Conservation (phyloP, 1,140 invertebrate genomes). For the Helicorthomorpha holstii region DNA sequence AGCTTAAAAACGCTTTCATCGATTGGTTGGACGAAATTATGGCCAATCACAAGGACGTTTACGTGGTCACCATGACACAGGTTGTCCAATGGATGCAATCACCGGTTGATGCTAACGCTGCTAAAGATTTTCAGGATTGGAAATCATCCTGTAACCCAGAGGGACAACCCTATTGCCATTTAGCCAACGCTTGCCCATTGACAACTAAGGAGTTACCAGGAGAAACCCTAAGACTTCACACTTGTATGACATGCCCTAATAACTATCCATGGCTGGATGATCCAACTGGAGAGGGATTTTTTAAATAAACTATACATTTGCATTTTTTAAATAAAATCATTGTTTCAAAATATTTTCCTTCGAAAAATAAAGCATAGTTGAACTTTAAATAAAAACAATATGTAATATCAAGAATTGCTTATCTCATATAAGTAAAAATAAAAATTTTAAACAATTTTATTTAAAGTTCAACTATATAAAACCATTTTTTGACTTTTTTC, state of each 20-base stretch:
- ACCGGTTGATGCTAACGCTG: conserved; percentile 60
- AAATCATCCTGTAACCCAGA: conserved; percentile 90
- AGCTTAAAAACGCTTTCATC: conserved; percentile 19
- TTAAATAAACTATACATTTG: too few relatives aligned
- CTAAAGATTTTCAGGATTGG: conserved; percentile 84
- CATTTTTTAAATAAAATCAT: conserved; percentile 10
- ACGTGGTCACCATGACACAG: conserved; percentile 22
- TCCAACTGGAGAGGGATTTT: conserved; percentile 84
- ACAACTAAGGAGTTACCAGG: conserved; percentile 78
- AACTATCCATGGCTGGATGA: conserved; percentile 91
- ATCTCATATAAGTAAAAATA: too few relatives aligned
- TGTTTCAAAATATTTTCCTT: not conserved
- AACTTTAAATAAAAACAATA: too few relatives aligned
- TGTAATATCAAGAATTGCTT: too few relatives aligned
- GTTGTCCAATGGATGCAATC: conserved; percentile 26
- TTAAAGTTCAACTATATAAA: too few relatives aligned
- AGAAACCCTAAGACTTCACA: conserved; percentile 77
- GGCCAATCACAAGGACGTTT: conserved; percentile 21
- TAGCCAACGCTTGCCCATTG: conserved; percentile 75
- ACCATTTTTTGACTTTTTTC: too few relatives aligned
- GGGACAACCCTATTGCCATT: conserved; percentile 75
- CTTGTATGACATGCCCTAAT: conserved; percentile 87
- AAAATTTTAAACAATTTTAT: too few relatives aligned
- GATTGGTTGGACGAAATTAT: conserved; percentile 21
- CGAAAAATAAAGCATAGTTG: not conserved